A percentile compares a stretch with the other conserved stretches of the same genome.
Conservation (phyloP, 2,797 vertebrate species). For the Esox masquinongy region DNA sequence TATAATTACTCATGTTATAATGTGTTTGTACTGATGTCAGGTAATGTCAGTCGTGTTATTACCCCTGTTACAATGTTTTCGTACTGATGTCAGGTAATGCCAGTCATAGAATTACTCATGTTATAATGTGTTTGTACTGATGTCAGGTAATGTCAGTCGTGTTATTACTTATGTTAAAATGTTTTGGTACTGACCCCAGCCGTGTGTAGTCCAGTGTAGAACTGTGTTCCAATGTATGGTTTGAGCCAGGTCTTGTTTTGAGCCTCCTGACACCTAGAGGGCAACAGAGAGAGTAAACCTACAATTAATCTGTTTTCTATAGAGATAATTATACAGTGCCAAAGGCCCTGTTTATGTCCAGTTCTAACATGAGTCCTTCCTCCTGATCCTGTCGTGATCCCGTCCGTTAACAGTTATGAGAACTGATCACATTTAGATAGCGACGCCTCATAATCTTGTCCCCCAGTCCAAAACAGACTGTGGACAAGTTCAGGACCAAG, state of each 20-base stretch:
- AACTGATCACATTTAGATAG: too few relatives aligned
- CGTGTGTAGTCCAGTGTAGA: neutral
- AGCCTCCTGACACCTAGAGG: neutral
- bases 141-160: neutral
- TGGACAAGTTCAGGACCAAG: too few relatives aligned
- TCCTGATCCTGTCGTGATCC: too few relatives aligned
- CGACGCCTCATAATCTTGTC: too few relatives aligned
- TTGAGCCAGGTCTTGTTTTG: neutral
- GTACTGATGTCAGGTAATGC: neutral
- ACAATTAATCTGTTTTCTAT: neutral
- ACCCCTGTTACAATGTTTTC: neutral
- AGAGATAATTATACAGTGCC: neutral
- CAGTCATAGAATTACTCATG: too few relatives aligned
- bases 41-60: neutral
- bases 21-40: neutral
- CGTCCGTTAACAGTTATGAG: too few relatives aligned
- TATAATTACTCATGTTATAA: too few relatives aligned
- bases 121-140: neutral
- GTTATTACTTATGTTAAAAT: neutral
- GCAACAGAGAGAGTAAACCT: neutral
- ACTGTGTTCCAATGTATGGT: neutral
- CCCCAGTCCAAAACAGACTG: too few relatives aligned
- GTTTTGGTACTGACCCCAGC: neutral
- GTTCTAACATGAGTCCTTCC: too few relatives aligned
- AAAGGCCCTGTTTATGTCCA: too few relatives aligned